A percentile compares a stretch with the other conserved stretches of the same genome.
Evolutionary conservation across 92 coral and sea anemone species (phyloP).

Genomic region (Meandrina meandrites): DNA sequence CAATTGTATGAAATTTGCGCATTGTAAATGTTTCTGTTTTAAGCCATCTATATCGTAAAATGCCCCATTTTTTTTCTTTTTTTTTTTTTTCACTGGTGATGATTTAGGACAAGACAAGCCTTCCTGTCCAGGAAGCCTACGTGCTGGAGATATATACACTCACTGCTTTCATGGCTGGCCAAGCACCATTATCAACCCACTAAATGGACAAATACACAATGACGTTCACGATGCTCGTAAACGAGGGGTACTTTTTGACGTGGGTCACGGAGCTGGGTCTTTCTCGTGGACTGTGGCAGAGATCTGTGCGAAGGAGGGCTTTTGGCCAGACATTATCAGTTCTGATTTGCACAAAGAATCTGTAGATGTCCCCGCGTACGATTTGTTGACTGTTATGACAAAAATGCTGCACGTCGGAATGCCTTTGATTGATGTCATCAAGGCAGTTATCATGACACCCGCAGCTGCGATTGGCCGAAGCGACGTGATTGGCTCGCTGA

Average conservation of each 20-base stretch:
- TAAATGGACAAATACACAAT: constrained; percentile 35
- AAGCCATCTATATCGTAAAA: too few relatives aligned
- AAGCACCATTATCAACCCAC: constrained; percentile 64
- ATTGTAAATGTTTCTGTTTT: too few relatives aligned
- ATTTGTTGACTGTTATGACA: constrained; percentile 76
- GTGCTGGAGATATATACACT: constrained; percentile 82
- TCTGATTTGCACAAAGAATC: constrained; percentile 76
- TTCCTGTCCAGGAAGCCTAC: constrained; percentile 83
- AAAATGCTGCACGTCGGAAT: constrained; percentile 85
- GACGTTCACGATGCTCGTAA: constrained; percentile 66
- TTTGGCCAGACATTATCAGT: constrained; percentile 89
- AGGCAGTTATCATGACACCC: constrained; percentile 77
- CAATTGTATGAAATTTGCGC: too few relatives aligned
- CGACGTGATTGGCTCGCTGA: constrained; percentile 70
- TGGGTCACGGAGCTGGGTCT: constrained; percentile 91
- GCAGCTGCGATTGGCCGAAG: constrained; percentile 77
- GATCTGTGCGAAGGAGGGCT: constrained; percentile 74
- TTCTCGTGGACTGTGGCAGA: constrained; percentile 94
- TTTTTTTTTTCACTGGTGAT: background rate
- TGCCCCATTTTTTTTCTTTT: too few relatives aligned
- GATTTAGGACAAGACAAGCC: constrained; percentile 45
- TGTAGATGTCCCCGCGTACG: constrained; percentile 78
- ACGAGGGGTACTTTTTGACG: constrained; percentile 82
- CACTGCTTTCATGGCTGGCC: constrained; percentile 71
- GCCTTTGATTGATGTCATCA: constrained; percentile 76